Conservation (phyloP, 2,888 invertebrate genomes). For the Pseudococcus viburni region DNA sequence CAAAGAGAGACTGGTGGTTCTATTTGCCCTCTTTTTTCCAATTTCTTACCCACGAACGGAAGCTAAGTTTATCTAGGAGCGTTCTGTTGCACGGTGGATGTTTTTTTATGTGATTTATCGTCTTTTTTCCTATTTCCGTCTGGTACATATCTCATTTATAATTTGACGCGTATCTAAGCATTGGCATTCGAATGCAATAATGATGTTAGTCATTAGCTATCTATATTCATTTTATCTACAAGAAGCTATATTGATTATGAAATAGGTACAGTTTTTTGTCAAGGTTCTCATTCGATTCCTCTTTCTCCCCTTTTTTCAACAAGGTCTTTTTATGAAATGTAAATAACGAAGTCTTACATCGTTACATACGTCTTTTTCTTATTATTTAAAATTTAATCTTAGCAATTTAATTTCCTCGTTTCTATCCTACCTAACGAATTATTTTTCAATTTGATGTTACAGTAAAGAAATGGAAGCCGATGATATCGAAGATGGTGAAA, state of each 20-base stretch:
- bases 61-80: not conserved
- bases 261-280: not conserved
- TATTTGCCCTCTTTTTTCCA: not conserved
- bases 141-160: not conserved
- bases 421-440: not conserved
- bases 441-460: not conserved
- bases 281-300: not conserved
- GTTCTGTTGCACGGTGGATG: not conserved
- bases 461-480: slow-evolving; percentile 71
- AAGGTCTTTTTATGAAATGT: not conserved
- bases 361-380: not conserved
- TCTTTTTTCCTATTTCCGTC: not conserved
- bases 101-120: not conserved
- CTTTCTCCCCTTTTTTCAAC: not conserved
- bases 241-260: not conserved
- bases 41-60: not conserved
- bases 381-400: not conserved
- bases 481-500: slow-evolving; percentile 90
- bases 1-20: not conserved
- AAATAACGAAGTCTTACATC: not conserved
- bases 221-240: not conserved
- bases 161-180: not conserved
- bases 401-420: not conserved
- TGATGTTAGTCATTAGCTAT: not conserved
- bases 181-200: not conserved